phyloP scores from a whole-genome alignment of 2,888 invertebrate genomes.

The Drosophila peninsularis region DNA sequence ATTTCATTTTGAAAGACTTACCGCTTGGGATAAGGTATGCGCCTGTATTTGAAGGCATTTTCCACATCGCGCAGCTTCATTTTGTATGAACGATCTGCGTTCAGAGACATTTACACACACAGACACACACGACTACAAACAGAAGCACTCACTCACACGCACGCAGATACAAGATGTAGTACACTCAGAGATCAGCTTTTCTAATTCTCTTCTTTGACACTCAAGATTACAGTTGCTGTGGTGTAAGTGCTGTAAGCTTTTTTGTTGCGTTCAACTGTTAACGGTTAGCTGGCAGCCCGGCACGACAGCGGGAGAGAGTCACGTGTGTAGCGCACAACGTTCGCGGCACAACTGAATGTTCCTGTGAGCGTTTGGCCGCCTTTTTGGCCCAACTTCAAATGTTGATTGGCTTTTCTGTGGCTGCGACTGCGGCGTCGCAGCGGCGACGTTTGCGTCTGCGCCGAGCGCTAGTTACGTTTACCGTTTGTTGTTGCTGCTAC shows the following conservation, averaged over 20 bases:
- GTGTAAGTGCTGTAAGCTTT: slow-evolving; percentile 30
- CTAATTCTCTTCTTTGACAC: slow-evolving; percentile 40
- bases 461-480: slow-evolving; percentile 50
- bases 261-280: slow-evolving; percentile 15
- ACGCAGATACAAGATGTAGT: slow-evolving; percentile 12
- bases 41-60: slow-evolving; percentile 83
- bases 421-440: slow-evolving; percentile 20
- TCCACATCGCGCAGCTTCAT: slow-evolving; percentile 84
- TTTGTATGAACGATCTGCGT: slow-evolving; percentile 76
- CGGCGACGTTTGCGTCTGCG: slow-evolving; percentile 45
- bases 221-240: slow-evolving; percentile 31
- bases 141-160: slow-evolving; percentile 21
- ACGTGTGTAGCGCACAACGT: slow-evolving; percentile 83
- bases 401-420: slow-evolving; percentile 30
- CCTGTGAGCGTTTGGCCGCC: slow-evolving; percentile 75
- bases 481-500: slow-evolving; percentile 49
- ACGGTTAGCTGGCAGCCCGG: slow-evolving; percentile 11
- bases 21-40: slow-evolving; percentile 85
- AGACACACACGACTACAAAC: slow-evolving; percentile 8
- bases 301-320: slow-evolving; percentile 23
- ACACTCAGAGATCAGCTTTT: slow-evolving; percentile 24
- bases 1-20: slow-evolving; percentile 61
- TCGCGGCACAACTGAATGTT: slow-evolving; percentile 84
- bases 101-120: slow-evolving; percentile 57
- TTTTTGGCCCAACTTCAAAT: slow-evolving; percentile 76